Base-by-base conservation (phyloP, 2,888 invertebrate species). In the Orthosia gothica region DNA sequence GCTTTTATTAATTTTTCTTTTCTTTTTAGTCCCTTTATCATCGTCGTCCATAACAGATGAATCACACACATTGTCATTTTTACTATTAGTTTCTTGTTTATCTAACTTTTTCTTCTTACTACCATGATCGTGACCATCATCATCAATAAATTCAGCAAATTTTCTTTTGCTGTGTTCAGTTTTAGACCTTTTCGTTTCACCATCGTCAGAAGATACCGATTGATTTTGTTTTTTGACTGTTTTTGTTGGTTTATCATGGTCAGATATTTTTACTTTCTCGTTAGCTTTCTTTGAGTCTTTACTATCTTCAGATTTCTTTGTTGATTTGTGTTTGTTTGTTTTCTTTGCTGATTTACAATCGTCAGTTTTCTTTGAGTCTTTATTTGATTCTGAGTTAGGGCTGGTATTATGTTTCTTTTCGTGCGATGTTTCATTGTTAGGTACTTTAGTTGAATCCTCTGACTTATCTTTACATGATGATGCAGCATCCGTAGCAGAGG, bases 81-180 rank as follows among this genome's bases (percentile, higher is more conserved):
- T 80, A 67, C n/a, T 64, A 40, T 76, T 72, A 3, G 62, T 64
- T 57, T 69, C 61, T 12, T 74, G 64, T 40, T 75, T 68, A 49
- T 80, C 77, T 11, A 77, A 20, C 63, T 84, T 87, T 23, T 85
- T 89, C 40, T 76, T 87, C 59, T 90, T 90, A 45, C 26, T 82
- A 7, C 69, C 80, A 66, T 84, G 76, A 52, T 85, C 76, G 62
- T 78, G 67, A 66, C 69, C 70, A 23, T 84, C 83, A 73, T 67
- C 72, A 5, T 93, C 92, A 64, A 94, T 81, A 80, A 96, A 95
- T 78, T 94, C 91, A 13, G 90, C 73, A 88, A 92, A 93, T 76
- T 93, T 93, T 50, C 92, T 88, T 87, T 92, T 92, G 47, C 87
- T 87, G 7, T 89, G 90, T 23, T 88, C 88, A 47, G 88, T 89